phyloP scores from a whole-genome alignment of 2,797 vertebrate genomes.

The Hoplostethus atlanticus region DNA sequence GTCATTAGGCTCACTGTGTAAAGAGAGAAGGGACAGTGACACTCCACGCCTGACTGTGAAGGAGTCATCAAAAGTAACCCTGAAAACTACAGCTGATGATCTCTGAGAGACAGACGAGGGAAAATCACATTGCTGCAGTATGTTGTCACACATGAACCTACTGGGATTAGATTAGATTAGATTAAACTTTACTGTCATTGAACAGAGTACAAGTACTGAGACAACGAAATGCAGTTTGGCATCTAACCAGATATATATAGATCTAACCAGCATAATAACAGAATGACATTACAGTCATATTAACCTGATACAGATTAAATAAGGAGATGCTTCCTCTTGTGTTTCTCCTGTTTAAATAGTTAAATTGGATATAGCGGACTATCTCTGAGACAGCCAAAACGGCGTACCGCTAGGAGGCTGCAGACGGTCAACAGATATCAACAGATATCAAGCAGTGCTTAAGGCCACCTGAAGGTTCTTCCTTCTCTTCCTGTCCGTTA shows the following conservation, averaged over 20 bases:
- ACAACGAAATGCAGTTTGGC: no score
- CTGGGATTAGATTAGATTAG: no score
- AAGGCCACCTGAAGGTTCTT: conserved; percentile 2
- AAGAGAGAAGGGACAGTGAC: not conserved
- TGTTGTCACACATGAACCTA: no score
- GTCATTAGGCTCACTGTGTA: conserved; percentile 10
- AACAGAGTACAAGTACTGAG: no score
- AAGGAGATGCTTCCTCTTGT: not conserved
- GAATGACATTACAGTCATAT: not conserved
- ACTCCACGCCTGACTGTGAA: not conserved
- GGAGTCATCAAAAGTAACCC: no score
- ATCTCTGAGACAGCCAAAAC: not conserved
- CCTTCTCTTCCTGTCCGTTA: conserved; percentile 7
- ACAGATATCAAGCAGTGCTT: conserved; percentile 6
- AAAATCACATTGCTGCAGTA: not conserved
- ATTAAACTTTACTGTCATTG: no score
- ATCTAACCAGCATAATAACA: no score
- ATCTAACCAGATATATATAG: no score
- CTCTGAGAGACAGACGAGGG: not conserved
- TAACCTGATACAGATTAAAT: not conserved
- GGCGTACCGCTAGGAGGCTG: not conserved
- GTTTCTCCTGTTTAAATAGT: not conserved
- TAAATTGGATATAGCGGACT: not conserved
- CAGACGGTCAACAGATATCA: conserved; percentile 1
- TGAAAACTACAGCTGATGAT: not conserved